These are phyloP conservation scores for Caenorhabditis sinica DNA, from an alignment of 2,888 invertebrate species.

Conservation along the genomic window DNA sequence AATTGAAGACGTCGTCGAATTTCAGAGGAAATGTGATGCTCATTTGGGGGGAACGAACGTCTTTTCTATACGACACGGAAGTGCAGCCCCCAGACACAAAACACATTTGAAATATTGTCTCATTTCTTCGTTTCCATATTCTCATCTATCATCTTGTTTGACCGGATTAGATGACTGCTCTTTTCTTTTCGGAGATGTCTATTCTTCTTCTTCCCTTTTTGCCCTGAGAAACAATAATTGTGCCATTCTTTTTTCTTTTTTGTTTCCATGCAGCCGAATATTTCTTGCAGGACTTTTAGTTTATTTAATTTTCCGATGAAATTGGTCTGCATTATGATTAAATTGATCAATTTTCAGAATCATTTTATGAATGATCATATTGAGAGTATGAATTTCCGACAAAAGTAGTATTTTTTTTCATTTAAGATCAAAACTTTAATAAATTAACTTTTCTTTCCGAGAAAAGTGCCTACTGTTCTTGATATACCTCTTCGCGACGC, in stretches of 20 bases:
- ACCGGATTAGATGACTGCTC: slow-evolving; percentile 40
- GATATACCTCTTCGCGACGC: slow-evolving; percentile 4
- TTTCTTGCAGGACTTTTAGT: not conserved
- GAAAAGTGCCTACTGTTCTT: not conserved
- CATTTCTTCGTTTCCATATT: slow-evolving; percentile 7
- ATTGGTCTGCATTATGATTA: not conserved
- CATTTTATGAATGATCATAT: no score
- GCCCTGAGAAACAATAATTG: slow-evolving; percentile 27
- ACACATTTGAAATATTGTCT: slow-evolving; percentile 1
- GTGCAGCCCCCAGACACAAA: not conserved
- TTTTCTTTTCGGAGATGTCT: slow-evolving; percentile 22
- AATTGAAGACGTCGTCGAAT: not conserved
- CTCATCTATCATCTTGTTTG: slow-evolving; percentile 16
- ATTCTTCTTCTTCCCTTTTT: not conserved
- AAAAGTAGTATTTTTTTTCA: not conserved
- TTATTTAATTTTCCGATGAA: not conserved
- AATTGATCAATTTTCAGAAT: not conserved
- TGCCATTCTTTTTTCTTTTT: slow-evolving; percentile 34
- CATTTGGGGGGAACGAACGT: not conserved
- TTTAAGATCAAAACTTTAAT: not conserved
- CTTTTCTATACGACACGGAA: not conserved
- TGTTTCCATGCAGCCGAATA: slow-evolving; percentile 4
- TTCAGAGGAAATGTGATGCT: not conserved
- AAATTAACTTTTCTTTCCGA: not conserved
- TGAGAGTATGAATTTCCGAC: no score